Base-by-base conservation (phyloP, 1,140 invertebrate species). In the Heliconius nattereri region DNA sequence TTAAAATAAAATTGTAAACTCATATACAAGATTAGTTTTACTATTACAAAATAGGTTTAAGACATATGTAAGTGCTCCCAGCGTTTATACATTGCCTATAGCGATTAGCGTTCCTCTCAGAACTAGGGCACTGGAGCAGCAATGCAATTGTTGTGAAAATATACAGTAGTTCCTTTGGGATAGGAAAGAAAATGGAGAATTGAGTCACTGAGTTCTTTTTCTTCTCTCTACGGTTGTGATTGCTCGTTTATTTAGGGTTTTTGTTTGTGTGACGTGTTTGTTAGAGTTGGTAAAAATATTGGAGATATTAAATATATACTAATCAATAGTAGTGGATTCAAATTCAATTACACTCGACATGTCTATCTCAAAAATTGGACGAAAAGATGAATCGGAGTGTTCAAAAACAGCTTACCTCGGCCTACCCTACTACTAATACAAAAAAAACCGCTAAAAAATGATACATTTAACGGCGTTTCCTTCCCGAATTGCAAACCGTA, bases 91-190 rank as follows among this genome's bases (percentile, higher is more conserved):
- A 60, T 7, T 32, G 54, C 54, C 57, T 26, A 66, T 75, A 52
- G 45, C 32, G 16, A 75, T 75, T 45, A 37, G 52, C 54, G 71
- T 73, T 73, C 52, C 71, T 76, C 57, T 45, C 23, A 37, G 78
- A 79, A 75, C 78, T 79, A 71, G 78, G 78, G 60, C 78, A 79
- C n/a, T 76, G 66, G 60, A 73, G 19, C 72, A 40, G 29, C 73
- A 71, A 29, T 75, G 78, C 78, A 79, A 79, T 79, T 79, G 73
- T 79, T 52, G 16, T 71, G 19, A 6, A 71, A 71, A 32, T 71
- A 71, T 37, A 71, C 8, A 20, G 9, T 71, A 71, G 71, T 16
- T 71, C 2, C 11, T 71, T 37, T 35, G 35, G 7, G 8, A 37
- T 7, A 16, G 71, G 35, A 1, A 37, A 32, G 16, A 71, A 35